Evolutionary conservation across 2,113 vertebrate species (phyloP), one percentile per base, ranked within the genome.

Genomic region (Odontophorus gujanensis): DNA sequence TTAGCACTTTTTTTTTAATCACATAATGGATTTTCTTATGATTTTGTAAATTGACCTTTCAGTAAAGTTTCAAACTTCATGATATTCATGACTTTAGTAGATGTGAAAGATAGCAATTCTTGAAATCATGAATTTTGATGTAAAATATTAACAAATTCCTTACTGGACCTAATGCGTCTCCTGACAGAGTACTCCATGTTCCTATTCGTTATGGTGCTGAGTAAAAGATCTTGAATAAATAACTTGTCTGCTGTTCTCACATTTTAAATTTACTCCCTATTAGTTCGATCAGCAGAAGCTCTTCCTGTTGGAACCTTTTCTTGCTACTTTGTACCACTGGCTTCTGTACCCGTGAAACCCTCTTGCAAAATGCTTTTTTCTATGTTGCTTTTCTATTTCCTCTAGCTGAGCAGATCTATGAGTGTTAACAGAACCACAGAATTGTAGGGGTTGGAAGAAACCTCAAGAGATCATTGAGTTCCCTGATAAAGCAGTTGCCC

Each of bases 11-110:
- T 53, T 89, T 89, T 65, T 2, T 87, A 89, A 61, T 32, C 7
- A 11, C n/a, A 3, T 43, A 43, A 22, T 68, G 40, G 87, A 65
- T 83, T 69, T 89, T 72, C 26, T 91, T 76, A 50, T 45, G 50
- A 61, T 82, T 92, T 87, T 91, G 53, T 76, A 73, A 89, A 96
- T 42, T 14, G 22, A 7, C 82, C 93, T 93, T 83, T 80, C 59
- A 82, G 11, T 87, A 25, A 69, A 86, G 30, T 85, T 88, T 59
- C 83, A 42, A 77, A 85, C 45, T 83, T 85, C 14, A 47, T 80
- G 63, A 10, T 77, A 50, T 90, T 77, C 13, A 51, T 67, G 25
- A 45, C 45, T 92, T 82, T 25, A 62, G 40, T 73, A 40, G 68
- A 81, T 74, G 63, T 40, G 36, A 61, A 53, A 82, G 42, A 77